Base-by-base conservation (phyloP, 2,113 vertebrate species). In the Elaphurus davidianus region DNA sequence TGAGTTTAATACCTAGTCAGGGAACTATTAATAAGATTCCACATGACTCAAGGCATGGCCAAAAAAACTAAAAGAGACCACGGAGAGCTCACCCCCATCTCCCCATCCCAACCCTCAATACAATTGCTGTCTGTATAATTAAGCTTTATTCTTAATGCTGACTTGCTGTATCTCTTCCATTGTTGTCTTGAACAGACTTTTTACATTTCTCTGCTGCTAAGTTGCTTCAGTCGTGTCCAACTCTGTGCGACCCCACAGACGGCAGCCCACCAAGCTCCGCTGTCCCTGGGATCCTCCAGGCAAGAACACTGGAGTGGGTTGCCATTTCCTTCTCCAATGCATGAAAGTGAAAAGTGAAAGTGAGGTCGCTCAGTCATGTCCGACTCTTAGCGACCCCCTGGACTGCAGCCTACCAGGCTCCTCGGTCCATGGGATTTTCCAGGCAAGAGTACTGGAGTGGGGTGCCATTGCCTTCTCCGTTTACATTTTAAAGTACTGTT, bases 301-400 rank as follows among this genome's bases (percentile, higher is more conserved):
- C 47, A 50, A 50, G 47, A 50, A 50, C 47, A 50, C 47, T 50
- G 47, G 47, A 50, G 47, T 50, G 47, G 47, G 1, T 50, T 50
- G 47, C 47, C 47, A 50, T 14, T 50, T 50, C 47, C 47, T 50
- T 50, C 47, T 50, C 47, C 47, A 50, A 14, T 50, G 47, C 13
- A 14, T 13, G 47, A 50, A 50, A 50, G 47, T 50, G 47, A 50
- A 50, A 50, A 50, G 47, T 50, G 47, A 50, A 50, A 50, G 33
- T 19, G 17, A 67, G 10, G 64, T 33, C 2, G 0, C 17, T 21
- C 64, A 67, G 64, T 67, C 7, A 8, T 11, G n/a, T 36, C 17
- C 1, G 2, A 71, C n/a, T 71, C 17, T 67, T n/a, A 36, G 64
- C 0, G 1, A 71, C 4, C 0, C n/a, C 17, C 21, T 0, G n/a